Evolutionary conservation across 2,113 vertebrate genomes (phyloP).

Genomic region (mouse (Mus musculus)): DNA sequence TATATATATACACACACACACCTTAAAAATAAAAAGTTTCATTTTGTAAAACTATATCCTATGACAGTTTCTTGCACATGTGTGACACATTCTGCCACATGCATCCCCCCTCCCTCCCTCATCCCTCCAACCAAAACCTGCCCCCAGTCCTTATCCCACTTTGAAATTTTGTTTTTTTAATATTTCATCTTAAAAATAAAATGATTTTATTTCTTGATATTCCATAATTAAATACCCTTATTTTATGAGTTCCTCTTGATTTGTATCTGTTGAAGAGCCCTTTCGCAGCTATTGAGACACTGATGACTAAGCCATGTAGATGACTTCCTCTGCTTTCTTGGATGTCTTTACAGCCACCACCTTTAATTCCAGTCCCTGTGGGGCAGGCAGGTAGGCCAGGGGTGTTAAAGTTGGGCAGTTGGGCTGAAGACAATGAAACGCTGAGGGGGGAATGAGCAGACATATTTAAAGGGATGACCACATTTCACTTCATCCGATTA

Average conservation of each 20-base stretch:
- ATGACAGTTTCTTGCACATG: not conserved
- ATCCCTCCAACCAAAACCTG: not conserved
- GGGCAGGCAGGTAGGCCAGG: not conserved
- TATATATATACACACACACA: not conserved
- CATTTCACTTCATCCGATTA: constrained; percentile 1
- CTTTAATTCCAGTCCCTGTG: constrained; percentile 35
- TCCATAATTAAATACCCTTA: not conserved
- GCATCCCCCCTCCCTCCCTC: not conserved
- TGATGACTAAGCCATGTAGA: not conserved
- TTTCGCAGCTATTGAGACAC: not conserved
- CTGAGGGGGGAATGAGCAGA: not conserved
- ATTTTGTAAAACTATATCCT: not conserved
- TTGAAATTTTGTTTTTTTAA: not conserved
- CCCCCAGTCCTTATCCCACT: not conserved
- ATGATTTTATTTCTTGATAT: not conserved
- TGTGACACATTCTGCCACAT: not conserved
- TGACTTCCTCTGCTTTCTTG: constrained; percentile 16
- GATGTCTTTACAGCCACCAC: not conserved
- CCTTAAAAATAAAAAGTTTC: not conserved
- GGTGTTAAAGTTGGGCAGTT: not conserved
- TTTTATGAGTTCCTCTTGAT: constrained; percentile 39
- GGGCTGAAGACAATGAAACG: not conserved
- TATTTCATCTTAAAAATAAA: not conserved
- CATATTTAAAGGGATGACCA: not conserved
- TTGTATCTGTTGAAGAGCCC: not conserved